phyloP scores from a whole-genome alignment of 1,140 invertebrate species.

The Scaptomyza graminum region DNA sequence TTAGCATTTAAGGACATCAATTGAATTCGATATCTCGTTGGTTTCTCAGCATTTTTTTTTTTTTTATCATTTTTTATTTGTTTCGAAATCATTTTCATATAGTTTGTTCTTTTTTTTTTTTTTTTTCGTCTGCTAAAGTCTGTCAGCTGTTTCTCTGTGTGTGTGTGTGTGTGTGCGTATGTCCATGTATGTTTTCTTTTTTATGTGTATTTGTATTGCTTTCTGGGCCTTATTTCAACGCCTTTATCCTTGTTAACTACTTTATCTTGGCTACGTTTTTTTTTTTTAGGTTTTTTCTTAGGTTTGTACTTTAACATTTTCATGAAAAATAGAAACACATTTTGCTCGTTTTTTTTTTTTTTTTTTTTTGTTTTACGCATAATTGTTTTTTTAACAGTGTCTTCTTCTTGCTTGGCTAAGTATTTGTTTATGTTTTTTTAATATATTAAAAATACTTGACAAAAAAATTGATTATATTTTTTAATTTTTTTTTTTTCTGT shows the following conservation, averaged over 20 bases:
- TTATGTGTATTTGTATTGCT: slow-evolving; percentile 23
- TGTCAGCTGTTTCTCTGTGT: slow-evolving; percentile 7
- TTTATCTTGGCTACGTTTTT: slow-evolving; percentile 38
- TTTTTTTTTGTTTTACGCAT: slow-evolving; percentile 2
- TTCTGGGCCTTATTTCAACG: too few relatives aligned
- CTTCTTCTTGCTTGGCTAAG: slow-evolving; percentile 44
- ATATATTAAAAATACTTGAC: slow-evolving; percentile 44
- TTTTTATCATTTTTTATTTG: slow-evolving; percentile 27
- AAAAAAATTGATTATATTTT: slow-evolving; percentile 47
- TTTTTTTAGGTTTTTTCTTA: too few relatives aligned
- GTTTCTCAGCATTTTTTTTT: slow-evolving; percentile 16
- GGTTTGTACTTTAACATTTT: slow-evolving; percentile 47
- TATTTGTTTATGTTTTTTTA: not conserved
- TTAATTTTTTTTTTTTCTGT: slow-evolving; percentile 8
- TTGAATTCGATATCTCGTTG: slow-evolving; percentile 11
- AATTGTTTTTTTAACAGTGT: slow-evolving; percentile 31
- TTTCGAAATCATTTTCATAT: slow-evolving; percentile 38
- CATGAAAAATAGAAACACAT: slow-evolving; percentile 74
- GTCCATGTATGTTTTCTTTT: not conserved
- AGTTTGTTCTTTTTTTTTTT: slow-evolving; percentile 8
- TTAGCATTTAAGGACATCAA: not conserved
- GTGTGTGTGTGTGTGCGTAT: slow-evolving; percentile 8
- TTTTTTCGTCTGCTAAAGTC: slow-evolving; percentile 6
- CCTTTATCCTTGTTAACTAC: slow-evolving; percentile 21
- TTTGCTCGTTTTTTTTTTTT: slow-evolving; percentile 16